These are phyloP conservation scores for Phrixothrix hirtus DNA, from an alignment of 2,888 invertebrate genomes.

Conservation along the genomic window DNA sequence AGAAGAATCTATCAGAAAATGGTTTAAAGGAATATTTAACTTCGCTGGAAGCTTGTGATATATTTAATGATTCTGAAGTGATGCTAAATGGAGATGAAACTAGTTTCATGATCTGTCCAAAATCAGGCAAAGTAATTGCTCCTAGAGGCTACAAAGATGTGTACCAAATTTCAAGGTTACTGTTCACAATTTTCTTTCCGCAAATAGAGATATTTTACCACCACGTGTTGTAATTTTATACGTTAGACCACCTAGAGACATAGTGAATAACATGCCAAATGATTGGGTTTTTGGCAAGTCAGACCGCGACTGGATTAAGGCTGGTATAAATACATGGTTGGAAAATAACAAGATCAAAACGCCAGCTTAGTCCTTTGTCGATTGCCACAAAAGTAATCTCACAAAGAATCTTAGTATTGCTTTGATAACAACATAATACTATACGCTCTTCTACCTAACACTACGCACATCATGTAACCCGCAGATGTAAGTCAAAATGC, in stretches of 20 bases:
- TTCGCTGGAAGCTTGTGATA: neutral
- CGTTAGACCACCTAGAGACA: no score
- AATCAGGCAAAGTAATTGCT: no score
- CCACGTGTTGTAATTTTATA: no score
- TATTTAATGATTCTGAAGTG: neutral
- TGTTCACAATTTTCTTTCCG: slow-evolving; percentile 17
- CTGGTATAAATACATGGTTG: no score
- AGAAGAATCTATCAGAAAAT: slow-evolving; percentile 22
- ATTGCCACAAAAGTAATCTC: slow-evolving; percentile 21
- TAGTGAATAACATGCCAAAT: slow-evolving; percentile 14
- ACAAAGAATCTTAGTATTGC: no score
- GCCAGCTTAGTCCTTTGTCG: no score
- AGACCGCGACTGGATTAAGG: slow-evolving; percentile 30
- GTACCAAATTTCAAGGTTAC: slow-evolving; percentile 22
- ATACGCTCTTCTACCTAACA: no score
- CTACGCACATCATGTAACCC: no score
- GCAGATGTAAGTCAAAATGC: no score
- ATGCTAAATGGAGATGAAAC: slow-evolving; percentile 2
- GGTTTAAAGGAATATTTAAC: slow-evolving; percentile 17
- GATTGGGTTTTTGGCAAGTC: slow-evolving; percentile 12
- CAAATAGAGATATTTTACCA: slow-evolving; percentile 14
- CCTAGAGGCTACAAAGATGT: neutral
- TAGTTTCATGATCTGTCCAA: no score
- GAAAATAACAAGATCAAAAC: no score
- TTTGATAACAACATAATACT: no score